Evolutionary conservation across 2,888 invertebrate species (phyloP).

Genomic region (Torymus tubicola): DNA sequence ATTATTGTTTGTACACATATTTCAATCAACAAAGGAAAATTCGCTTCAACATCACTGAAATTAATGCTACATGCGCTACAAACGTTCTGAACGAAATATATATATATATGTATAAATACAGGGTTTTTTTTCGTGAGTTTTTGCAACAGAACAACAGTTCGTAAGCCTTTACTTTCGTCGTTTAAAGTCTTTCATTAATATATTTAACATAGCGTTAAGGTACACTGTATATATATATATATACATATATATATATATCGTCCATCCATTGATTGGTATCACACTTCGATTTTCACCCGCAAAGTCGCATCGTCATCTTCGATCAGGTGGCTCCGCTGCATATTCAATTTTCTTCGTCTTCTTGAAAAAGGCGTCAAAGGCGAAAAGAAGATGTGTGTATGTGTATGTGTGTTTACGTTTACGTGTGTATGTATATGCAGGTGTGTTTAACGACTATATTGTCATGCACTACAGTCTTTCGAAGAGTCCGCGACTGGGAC

Average conservation of each 20-base stretch:
- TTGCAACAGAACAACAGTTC: too few species aligned
- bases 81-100: too few species aligned
- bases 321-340: not conserved
- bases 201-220: too few species aligned
- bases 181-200: not conserved
- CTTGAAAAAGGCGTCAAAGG: constrained; percentile 47
- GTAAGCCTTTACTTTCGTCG: not conserved
- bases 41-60: not conserved
- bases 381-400: constrained; percentile 17
- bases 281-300: constrained; percentile 3
- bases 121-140: too few species aligned
- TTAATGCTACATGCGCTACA: too few species aligned
- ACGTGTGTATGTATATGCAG: not conserved
- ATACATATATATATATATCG: not conserved
- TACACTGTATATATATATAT: not conserved
- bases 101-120: too few species aligned
- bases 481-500: constrained; percentile 62
- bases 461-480: constrained; percentile 73
- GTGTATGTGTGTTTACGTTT: not conserved
- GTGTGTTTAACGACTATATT: constrained; percentile 69
- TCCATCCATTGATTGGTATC: not conserved
- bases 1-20: not conserved
- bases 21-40: not conserved
- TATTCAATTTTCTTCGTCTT: constrained; percentile 10
- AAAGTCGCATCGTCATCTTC: constrained; percentile 20